Evolutionary conservation across 1,140 invertebrate genomes (phyloP).

Genomic region (Drosophila fuyamai): DNA sequence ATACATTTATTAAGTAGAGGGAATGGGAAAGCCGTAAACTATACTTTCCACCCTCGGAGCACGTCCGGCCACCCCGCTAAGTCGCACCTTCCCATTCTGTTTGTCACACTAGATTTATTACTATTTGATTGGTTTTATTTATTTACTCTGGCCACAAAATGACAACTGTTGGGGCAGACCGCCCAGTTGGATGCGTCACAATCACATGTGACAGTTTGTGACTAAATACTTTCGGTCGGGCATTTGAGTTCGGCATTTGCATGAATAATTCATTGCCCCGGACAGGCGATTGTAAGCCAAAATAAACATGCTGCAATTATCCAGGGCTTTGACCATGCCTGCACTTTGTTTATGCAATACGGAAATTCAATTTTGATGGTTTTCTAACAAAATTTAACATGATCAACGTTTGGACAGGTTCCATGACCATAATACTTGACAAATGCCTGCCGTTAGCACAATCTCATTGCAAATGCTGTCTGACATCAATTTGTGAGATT

Average conservation of each 20-base stretch:
- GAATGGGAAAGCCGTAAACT: constrained; percentile 5
- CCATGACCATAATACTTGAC: constrained; percentile 43
- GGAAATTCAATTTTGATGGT: constrained; percentile 67
- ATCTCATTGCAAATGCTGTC: constrained; percentile 56
- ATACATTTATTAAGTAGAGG: not conserved
- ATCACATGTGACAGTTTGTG: constrained; percentile 59
- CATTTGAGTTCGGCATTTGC: constrained; percentile 42
- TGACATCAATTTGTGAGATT: constrained; percentile 55
- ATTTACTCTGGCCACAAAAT: constrained; percentile 64
- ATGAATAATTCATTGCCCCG: constrained; percentile 62
- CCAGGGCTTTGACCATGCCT: constrained; percentile 22
- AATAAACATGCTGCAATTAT: constrained; percentile 66
- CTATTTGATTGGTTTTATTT: constrained; percentile 65
- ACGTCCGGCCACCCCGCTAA: not conserved
- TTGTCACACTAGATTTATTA: constrained; percentile 52
- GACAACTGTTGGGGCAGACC: constrained; percentile 48
- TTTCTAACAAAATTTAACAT: constrained; percentile 48
- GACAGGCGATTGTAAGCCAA: constrained; percentile 34
- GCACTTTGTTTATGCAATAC: constrained; percentile 41
- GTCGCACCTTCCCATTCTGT: constrained; percentile 8
- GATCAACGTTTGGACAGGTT: constrained; percentile 21
- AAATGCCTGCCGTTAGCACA: constrained; percentile 50
- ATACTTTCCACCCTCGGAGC: constrained; percentile 3
- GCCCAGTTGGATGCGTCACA: constrained; percentile 33
- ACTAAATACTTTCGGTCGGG: constrained; percentile 62